phyloP scores from a whole-genome alignment of 1,140 invertebrate species.

The Drosophila neocordata region DNA sequence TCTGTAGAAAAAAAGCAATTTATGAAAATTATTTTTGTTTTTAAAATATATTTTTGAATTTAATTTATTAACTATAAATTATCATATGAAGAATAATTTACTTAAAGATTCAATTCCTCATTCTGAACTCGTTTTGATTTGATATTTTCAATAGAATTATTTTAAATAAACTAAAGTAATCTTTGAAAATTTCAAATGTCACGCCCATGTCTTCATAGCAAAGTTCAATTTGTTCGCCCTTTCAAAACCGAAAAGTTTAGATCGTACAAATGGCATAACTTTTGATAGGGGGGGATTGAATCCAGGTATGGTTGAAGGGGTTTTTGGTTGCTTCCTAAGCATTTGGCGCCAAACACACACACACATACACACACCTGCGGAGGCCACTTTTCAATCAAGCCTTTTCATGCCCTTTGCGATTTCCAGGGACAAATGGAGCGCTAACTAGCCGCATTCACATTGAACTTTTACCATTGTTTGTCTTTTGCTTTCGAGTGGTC shows the following conservation, averaged over 20 bases:
- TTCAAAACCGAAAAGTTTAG: constrained; percentile 23
- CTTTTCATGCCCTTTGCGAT: constrained; percentile 19
- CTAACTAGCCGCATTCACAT: constrained; percentile 65
- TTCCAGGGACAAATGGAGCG: constrained; percentile 35
- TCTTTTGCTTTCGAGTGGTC: constrained; percentile 16
- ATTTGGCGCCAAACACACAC: constrained; percentile 23
- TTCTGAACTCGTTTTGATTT: too few species aligned
- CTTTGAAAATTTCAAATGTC: too few species aligned
- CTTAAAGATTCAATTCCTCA: too few species aligned
- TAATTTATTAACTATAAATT: too few species aligned
- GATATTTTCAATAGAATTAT: not conserved
- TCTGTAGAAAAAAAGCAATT: too few species aligned
- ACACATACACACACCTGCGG: constrained; percentile 30
- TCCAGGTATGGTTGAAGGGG: not conserved
- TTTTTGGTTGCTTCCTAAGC: constrained; percentile 23
- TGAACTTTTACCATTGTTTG: constrained; percentile 47
- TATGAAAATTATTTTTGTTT: too few species aligned
- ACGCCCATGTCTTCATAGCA: constrained; percentile 15
- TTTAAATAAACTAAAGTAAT: too few species aligned
- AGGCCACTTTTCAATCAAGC: constrained; percentile 33
- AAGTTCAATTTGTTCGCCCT: constrained; percentile 39
- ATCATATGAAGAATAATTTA: too few species aligned
- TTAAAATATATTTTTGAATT: too few species aligned
- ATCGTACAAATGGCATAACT: constrained; percentile 30
- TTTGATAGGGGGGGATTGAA: not conserved